Conservation (phyloP, 2,888 invertebrate genomes). For the Spilarctia lutea region DNA sequence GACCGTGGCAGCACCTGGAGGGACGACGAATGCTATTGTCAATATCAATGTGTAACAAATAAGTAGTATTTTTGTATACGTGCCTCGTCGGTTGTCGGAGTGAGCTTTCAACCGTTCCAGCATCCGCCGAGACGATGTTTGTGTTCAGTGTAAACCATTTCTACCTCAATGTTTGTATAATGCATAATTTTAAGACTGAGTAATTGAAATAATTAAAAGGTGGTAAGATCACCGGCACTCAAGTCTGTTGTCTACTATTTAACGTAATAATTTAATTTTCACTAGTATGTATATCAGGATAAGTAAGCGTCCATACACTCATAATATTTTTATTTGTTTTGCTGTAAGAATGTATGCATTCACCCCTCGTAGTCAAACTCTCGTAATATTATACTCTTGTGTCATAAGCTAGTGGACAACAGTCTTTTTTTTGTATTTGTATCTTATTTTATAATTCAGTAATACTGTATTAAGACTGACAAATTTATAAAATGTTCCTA, state of each 20-base stretch:
- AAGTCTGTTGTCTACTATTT: slow-evolving; percentile 81
- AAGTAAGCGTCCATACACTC: slow-evolving; percentile 40
- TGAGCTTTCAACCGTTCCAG: slow-evolving; percentile 44
- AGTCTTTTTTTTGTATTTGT: slow-evolving; percentile 70
- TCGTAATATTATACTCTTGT: slow-evolving; percentile 43
- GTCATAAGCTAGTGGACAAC: slow-evolving; percentile 73
- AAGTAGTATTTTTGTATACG: slow-evolving; percentile 75
- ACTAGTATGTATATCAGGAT: slow-evolving; percentile 36
- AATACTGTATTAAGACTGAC: slow-evolving; percentile 83
- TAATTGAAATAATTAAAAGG: slow-evolving; percentile 73
- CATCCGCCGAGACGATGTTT: slow-evolving; percentile 47
- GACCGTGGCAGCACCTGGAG: slow-evolving; percentile 37
- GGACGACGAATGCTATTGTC: slow-evolving; percentile 66
- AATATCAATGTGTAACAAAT: slow-evolving; percentile 69
- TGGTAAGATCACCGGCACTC: slow-evolving; percentile 82
- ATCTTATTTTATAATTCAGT: slow-evolving; percentile 80
- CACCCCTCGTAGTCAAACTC: slow-evolving; percentile 35
- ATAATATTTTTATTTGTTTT: slow-evolving; percentile 35
- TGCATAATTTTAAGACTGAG: slow-evolving; percentile 76
- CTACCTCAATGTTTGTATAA: slow-evolving; percentile 78
- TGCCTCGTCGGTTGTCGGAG: slow-evolving; percentile 48
- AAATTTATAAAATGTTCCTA: slow-evolving; percentile 83
- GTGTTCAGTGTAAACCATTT: slow-evolving; percentile 74
- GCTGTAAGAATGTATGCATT: neutral
- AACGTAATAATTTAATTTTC: slow-evolving; percentile 50